Conservation (phyloP, 2,888 invertebrate genomes). For the Lamproptera curius region DNA sequence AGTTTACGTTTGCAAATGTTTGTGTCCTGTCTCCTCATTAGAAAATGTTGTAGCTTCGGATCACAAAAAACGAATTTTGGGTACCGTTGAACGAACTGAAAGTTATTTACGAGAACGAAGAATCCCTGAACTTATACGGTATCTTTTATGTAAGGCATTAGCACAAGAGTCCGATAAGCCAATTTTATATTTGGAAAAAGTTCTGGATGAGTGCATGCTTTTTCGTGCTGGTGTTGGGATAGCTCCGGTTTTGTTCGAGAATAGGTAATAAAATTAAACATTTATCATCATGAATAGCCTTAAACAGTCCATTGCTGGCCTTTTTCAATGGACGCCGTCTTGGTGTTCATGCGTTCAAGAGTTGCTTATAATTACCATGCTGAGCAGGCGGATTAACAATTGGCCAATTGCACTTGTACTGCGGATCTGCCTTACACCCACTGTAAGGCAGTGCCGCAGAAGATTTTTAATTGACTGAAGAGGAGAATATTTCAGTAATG, state of each 20-base stretch:
- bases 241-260: constrained; percentile 60
- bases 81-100: constrained; percentile 50
- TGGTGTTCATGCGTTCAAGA: too few species aligned
- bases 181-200: constrained; percentile 41
- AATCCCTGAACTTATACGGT: constrained; percentile 59
- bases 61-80: constrained; percentile 45
- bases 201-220: constrained; percentile 61
- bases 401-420: too few species aligned
- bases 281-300: too few species aligned
- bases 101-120: constrained; percentile 55
- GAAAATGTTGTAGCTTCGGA: constrained; percentile 34
- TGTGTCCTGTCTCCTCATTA: constrained; percentile 34
- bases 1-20: constrained; percentile 46
- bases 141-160: constrained; percentile 54
- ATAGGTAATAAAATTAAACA: too few species aligned
- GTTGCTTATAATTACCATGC: too few species aligned
- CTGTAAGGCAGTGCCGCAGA: too few species aligned
- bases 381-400: too few species aligned
- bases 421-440: too few species aligned
- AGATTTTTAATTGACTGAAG: too few species aligned
- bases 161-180: constrained; percentile 43
- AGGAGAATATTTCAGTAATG: too few species aligned
- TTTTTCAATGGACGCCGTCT: too few species aligned
- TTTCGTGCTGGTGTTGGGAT: constrained; percentile 56
- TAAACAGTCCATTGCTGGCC: too few species aligned